Evolutionary conservation across 2,888 invertebrate species (phyloP), one percentile per base, ranked within the genome.

Genomic region (Creontiades dilutus): DNA sequence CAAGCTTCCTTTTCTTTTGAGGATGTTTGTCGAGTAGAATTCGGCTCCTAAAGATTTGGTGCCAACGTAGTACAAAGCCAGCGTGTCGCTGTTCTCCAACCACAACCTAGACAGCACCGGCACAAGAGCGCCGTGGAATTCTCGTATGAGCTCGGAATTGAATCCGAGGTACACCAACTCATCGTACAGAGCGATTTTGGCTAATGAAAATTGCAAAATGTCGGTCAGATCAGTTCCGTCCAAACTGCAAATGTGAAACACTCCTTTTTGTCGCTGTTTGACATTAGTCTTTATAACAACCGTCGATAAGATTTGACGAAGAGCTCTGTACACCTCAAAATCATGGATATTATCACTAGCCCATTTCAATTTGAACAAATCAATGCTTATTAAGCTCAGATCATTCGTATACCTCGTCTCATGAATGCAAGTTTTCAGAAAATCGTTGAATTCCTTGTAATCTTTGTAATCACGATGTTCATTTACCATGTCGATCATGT

Each of bases 201-300:
- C 78, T 0, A 78, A 9, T 7, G 78, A 78, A 46, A 78, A 78
- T 46, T 78, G 78, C 46, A 78, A 16, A 16, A 78, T 47, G 19
- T 78, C 78, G 5, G 78, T 28, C 46, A 78, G 5, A 16, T 78
- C 78, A 0, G 78, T 78, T 16, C 78, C 78, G 13, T 78, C 78
- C n/a, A 78, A 11, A 46, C 78, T 78, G 47, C 78, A 78, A n/a
- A 78, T 28, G 47, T 78, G 78, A 19, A 78, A 46, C 16, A 78
- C 46, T 0, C 78, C 78, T 2, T 46, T 78, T 46, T 78, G 78
- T 0, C 9, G 37, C 28, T 78, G 78, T 46, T 46, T 16, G 78
- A 19, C 13, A 14, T 0, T 46, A 0, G 16, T n/a, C 37, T 19
- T 78, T 7, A 19, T 47, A 4, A 78, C 9, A 78, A 37, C 78